A percentile compares a stretch with the other conserved stretches of the same genome.
Evolutionary conservation across 1,140 invertebrate species (phyloP).

Genomic region (Drosophila malerkotliana): DNA sequence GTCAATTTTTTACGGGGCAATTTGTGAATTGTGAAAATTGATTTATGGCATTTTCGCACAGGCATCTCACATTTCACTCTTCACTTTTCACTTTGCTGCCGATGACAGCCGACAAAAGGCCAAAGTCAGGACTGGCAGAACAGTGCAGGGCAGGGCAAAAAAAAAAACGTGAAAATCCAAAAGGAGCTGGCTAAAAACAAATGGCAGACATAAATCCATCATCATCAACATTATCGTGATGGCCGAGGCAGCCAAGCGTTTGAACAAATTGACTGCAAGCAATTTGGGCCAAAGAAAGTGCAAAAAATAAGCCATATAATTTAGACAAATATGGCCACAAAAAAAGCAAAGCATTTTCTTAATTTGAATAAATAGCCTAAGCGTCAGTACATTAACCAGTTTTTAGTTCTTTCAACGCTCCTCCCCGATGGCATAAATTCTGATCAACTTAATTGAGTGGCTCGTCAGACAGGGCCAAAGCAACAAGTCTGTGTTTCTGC

Average conservation of each 20-base stretch:
- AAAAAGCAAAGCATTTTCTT: conserved; percentile 49
- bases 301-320: conserved; percentile 23
- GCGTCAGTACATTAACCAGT: conserved; percentile 7
- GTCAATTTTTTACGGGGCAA: conserved; percentile 35
- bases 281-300: conserved; percentile 49
- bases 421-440: conserved; percentile 22
- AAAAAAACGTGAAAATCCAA: neutral
- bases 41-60: conserved; percentile 47
- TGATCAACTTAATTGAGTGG: conserved; percentile 54
- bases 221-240: conserved; percentile 46
- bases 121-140: conserved; percentile 3
- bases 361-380: conserved; percentile 59
- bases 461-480: conserved; percentile 16
- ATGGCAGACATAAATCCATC: conserved; percentile 67
- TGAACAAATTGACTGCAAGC: conserved; percentile 58
- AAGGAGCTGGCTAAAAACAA: conserved; percentile 43
- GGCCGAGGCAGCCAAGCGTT: conserved; percentile 23
- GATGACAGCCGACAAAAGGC: conserved; percentile 39
- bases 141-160: too few species aligned
- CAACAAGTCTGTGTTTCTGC: conserved; percentile 5
- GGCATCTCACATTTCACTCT: conserved; percentile 50
- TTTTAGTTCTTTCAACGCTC: neutral
- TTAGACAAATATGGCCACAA: conserved; percentile 60
- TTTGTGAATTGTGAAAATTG: conserved; percentile 56
- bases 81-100: conserved; percentile 52